Evolutionary conservation across 2,797 vertebrate genomes (phyloP).

Genomic region (Menidia menidia): DNA sequence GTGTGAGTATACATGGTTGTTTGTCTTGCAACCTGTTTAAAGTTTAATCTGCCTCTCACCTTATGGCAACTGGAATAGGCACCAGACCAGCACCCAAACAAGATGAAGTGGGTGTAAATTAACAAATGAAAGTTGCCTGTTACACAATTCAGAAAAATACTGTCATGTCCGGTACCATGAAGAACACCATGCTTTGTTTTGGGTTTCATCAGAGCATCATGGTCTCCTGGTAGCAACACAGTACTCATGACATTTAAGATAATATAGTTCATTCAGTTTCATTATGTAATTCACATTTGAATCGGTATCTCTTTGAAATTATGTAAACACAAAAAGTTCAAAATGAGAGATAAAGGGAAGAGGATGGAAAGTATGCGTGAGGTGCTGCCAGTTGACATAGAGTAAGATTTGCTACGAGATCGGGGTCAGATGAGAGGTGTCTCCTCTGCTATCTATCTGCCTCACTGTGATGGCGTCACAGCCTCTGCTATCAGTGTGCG

Average conservation of each 20-base stretch:
- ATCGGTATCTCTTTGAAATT: neutral
- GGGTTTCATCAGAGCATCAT: neutral
- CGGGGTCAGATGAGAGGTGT: constrained; percentile 66
- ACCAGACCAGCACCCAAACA: neutral
- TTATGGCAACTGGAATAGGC: neutral
- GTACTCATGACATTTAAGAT: neutral
- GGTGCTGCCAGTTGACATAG: constrained; percentile 27
- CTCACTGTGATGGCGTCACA: constrained; percentile 55
- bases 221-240: neutral
- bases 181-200: neutral
- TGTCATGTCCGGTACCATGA: neutral
- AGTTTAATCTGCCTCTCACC: neutral
- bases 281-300: neutral
- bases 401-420: constrained; percentile 49
- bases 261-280: neutral
- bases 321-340: neutral
- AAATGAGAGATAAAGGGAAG: constrained; percentile 8
- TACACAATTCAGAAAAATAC: neutral
- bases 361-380: constrained; percentile 16
- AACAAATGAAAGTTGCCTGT: neutral
- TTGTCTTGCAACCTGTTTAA: neutral
- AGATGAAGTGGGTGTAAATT: neutral
- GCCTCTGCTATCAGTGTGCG: constrained; percentile 54
- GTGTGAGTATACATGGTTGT: neutral
- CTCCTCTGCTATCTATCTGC: constrained; percentile 58